Evolutionary conservation across 92 coral and sea anemone genomes (phyloP).

Genomic region (Bergia sp.): DNA sequence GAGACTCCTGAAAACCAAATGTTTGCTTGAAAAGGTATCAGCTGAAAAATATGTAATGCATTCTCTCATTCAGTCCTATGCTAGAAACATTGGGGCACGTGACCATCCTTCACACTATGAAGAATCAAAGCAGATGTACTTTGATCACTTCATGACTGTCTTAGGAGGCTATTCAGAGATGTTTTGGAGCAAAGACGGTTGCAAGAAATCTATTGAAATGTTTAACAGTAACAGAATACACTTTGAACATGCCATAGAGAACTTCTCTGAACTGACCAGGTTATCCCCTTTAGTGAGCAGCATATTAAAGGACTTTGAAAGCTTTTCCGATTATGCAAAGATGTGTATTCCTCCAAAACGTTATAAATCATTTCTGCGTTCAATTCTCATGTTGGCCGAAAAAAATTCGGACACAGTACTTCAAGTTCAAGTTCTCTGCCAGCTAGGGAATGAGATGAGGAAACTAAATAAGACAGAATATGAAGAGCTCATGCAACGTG

Average conservation of each 20-base stretch:
- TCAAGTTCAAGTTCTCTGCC: conserved; percentile 43
- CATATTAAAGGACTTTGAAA: neutral
- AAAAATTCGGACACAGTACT: neutral
- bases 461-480: conserved; percentile 35
- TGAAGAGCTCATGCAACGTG: conserved; percentile 6
- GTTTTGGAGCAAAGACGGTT: conserved; percentile 50
- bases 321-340: conserved; percentile 23
- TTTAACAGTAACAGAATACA: conserved; percentile 48
- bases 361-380: conserved; percentile 1
- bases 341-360: conserved; percentile 49
- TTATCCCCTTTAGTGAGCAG: neutral
- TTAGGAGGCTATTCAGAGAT: conserved; percentile 1
- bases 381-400: neutral
- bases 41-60: conserved; percentile 45
- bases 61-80: conserved; percentile 46
- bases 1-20: conserved; percentile 29
- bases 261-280: neutral
- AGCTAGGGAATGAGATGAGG: conserved; percentile 45
- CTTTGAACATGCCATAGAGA: conserved; percentile 40
- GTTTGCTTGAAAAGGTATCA: conserved; percentile 30
- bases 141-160: conserved; percentile 41
- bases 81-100: conserved; percentile 1
- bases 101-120: neutral
- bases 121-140: conserved; percentile 3
- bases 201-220: conserved; percentile 38